Evolutionary conservation across 2,797 vertebrate genomes (phyloP), one percentile per base, ranked within the genome.

Genomic region (Falco berigora): DNA sequence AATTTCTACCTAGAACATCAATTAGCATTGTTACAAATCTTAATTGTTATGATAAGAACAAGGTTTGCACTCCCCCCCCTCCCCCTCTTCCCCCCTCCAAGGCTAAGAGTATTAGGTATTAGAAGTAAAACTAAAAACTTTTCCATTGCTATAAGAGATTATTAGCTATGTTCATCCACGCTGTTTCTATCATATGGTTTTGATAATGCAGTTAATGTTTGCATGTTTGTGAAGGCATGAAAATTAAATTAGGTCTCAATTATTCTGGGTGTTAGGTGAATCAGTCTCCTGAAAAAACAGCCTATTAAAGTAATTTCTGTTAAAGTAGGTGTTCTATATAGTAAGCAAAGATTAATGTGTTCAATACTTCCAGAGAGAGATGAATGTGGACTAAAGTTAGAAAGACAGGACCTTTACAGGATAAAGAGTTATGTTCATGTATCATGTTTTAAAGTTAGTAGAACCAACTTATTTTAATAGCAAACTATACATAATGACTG

Each of bases 21-120:
- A 38, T 34, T 67, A 73, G 1, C 71, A 74, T 83, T 50, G 11
- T 30, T 67, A 22, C 11, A 36, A 55, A 53, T 50, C 18, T 73
- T 72, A 71, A 34, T 38, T 64, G 1, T 15, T 53, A n/a, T 18
- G 47, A 55, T 59, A 87, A 34, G 12, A 75, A 0, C 3, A 40
- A 34, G 3, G 1, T 28, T n/a, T 21, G 12, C 4, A 53, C 4
- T 42, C 14, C 14, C 14, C 6, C 14, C 42, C 13, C 40, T 5
- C 42, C 42, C 42, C 15, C 42, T 4, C 42, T 15, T 6, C 6
- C 42, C 14, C 42, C 42, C 46, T 24, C 10, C 28, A 30, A n/a
- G 24, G 2, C 5, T 62, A 44, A 53, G 17, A 49, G 7, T 61
- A 30, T 62, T 56, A 50, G 20, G 28, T 36, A 46, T 46, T 22